Evolutionary conservation across 2,113 vertebrate species (phyloP), one percentile per base, ranked within the genome.

Genomic region (Hippocampus guttulatus): DNA sequence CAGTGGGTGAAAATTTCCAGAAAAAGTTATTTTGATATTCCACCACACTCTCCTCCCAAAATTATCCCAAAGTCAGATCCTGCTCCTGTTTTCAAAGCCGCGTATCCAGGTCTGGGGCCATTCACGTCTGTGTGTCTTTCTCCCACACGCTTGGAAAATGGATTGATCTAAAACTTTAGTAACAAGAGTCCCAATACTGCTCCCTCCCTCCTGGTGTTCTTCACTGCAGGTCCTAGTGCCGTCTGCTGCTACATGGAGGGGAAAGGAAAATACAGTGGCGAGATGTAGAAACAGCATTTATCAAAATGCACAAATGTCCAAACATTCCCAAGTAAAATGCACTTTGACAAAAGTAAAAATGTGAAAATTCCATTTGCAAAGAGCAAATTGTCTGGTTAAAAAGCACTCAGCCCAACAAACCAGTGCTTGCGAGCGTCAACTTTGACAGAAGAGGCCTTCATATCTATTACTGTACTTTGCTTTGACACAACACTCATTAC

Each of bases 181-280:
- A 73, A 82, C 76, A 85, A 78, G 76, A 87, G 84, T 90, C 86
- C 81, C 86, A 87, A 83, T 72, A 82, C 88, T 89, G 70, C 84
- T 83, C 86, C 87, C 84, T 84, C 89, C 86, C 85, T 90, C 69
- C 76, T 62, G 64, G 66, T 49, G 74, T 64, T 85, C 70, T 75
- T 83, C 65, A 67, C 84, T 78, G 60, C 87, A 90, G 91, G 91
- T 93, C 92, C 92, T 92, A 92, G 92, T 92, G 91, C 91, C 91
- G 86, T 78, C 89, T 47, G 43, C 64, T 47, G 43, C 63, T 43
- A 47, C 43, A 47, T 15, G 4, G 62, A 47, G 14, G 7, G 7
- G 8, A 5, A n/a, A 38, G 40, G 40, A 33, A 18, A 11, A 40
- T 10, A 3, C 21, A 43, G 33, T 40, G 6, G 49, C 18, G 49